A percentile compares a stretch with the other conserved stretches of the same genome.
phyloP scores from a whole-genome alignment of 2,113 vertebrate species.

The Acrocephalus kingi region DNA sequence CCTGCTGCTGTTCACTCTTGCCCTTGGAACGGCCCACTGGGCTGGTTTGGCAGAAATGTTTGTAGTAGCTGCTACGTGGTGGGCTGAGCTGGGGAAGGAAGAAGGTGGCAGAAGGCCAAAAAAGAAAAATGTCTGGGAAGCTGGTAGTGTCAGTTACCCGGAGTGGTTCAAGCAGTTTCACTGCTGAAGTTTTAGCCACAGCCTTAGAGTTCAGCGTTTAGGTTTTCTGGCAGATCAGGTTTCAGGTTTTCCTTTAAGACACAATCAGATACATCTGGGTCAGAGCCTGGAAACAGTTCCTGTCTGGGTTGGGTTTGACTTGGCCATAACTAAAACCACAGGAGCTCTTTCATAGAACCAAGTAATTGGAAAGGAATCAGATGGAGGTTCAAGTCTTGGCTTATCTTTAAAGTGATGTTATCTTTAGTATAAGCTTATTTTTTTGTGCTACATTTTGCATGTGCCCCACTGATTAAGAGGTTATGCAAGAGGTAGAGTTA shows the following conservation, averaged over 20 bases:
- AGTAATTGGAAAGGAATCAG: background rate
- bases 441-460: background rate
- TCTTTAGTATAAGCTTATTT: background rate
- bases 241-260: constrained; percentile 3
- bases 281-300: background rate
- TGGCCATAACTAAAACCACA: background rate
- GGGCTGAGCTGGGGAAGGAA: background rate
- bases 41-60: background rate
- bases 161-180: background rate
- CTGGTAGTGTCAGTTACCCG: background rate
- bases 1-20: background rate
- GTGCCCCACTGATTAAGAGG: background rate
- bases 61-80: background rate
- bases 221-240: background rate
- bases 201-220: background rate
- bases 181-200: background rate
- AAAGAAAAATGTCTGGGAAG: background rate
- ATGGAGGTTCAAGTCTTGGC: background rate
- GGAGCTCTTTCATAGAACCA: background rate
- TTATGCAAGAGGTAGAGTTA: background rate
- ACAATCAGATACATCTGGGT: background rate
- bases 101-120: background rate
- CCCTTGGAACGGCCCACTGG: background rate
- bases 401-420: background rate
- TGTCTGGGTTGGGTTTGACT: background rate